Percentiles rank a stretch among this genome's conserved stretches.
Conservation (phyloP, 2,888 invertebrate genomes). For the Ophion ventricosus region DNA sequence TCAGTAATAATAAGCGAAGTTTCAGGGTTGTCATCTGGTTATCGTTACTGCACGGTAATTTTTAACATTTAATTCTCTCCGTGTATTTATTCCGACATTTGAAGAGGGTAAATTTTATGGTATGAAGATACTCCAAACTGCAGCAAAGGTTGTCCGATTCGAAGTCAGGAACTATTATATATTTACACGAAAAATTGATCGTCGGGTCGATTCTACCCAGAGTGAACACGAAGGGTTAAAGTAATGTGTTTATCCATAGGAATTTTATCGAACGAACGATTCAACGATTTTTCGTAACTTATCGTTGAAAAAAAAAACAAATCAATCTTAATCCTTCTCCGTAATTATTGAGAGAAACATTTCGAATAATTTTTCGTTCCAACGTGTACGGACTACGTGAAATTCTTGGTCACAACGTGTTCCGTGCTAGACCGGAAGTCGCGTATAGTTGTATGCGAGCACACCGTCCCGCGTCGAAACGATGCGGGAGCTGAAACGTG, state of each 20-base stretch:
- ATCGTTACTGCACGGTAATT: too few species aligned
- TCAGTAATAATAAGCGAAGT: too few species aligned
- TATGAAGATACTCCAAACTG: too few species aligned
- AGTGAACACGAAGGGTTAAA: too few species aligned
- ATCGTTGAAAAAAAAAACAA: neutral
- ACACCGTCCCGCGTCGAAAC: neutral
- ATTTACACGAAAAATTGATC: too few species aligned
- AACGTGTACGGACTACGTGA: slow-evolving; percentile 10
- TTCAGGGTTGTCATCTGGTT: too few species aligned
- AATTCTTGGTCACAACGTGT: slow-evolving; percentile 42
- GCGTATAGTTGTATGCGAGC: slow-evolving; percentile 35
- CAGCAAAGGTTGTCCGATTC: too few species aligned
- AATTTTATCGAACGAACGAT: neutral
- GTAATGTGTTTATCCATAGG: neutral
- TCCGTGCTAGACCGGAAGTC: slow-evolving; percentile 44
- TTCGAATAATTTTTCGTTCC: slow-evolving; percentile 3
- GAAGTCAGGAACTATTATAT: too few species aligned
- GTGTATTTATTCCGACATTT: too few species aligned
- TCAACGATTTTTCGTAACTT: neutral
- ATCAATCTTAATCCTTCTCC: neutral
- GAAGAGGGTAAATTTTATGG: too few species aligned
- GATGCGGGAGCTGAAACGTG: slow-evolving; percentile 29
- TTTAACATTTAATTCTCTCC: too few species aligned
- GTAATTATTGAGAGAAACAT: neutral
- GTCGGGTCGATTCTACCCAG: too few species aligned